Evolutionary conservation across 2,113 vertebrate species (phyloP), one percentile per base, ranked within the genome.

Genomic region (Suncus etruscus): DNA sequence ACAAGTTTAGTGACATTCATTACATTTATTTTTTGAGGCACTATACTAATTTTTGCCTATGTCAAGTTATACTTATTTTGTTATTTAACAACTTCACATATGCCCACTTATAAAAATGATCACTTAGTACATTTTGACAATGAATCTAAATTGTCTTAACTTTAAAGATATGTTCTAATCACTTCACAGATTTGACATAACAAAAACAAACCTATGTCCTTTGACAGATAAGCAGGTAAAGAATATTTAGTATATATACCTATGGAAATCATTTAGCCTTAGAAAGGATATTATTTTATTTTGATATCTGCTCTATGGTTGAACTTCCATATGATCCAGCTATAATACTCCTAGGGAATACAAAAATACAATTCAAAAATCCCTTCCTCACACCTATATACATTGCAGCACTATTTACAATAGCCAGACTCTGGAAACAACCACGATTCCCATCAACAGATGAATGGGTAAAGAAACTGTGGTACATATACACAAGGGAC

Each of bases 81-180:
- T 78, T 86, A 86, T 75, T 75, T 50, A 82, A 73, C 5, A 76
- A 66, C 84, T 70, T 92, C n/a, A 90, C 70, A 79, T 15, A 32
- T 69, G 22, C 78, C 79, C 8, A 72, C 48, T 88, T 87, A 80
- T 39, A 70, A 85, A 84, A 83, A 89, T 29, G 3, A 61, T 22
- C 12, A 80, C 22, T 22, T 61, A 61, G 58, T 20, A 20, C 20
- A 61, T 11, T 61, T 63, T 87, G 45, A 31, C 11, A 84, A 66
- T 81, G 45, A 74, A 45, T 4, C 29, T 87, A 68, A 87, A 91
- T 69, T 80, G 1, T 48, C n/a, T 65, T 75, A 74, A 66, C 1
- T 89, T 81, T 85, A 48, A 87, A 75, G 22, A 70, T 58, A 58
- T 6, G 39, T 29, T 5, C 50, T 72, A 29, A 82, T n/a, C 32